Evolutionary conservation across 2,113 vertebrate species (phyloP).

Genomic region (Uropsilus gracilis): DNA sequence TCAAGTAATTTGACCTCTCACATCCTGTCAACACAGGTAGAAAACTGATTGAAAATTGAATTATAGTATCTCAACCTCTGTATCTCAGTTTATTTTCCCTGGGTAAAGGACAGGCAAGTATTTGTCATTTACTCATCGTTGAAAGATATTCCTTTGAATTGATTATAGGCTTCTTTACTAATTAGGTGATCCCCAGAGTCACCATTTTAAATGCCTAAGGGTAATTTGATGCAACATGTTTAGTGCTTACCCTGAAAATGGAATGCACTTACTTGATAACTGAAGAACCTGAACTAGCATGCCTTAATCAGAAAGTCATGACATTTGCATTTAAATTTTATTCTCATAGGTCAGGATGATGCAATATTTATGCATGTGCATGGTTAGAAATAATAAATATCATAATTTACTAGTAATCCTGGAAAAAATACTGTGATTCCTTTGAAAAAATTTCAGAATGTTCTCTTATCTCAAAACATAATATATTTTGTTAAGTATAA

Average conservation of each 20-base stretch:
- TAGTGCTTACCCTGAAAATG: background rate
- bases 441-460: background rate
- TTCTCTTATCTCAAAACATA: background rate
- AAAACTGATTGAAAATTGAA: slow-evolving; percentile 42
- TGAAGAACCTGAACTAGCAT: background rate
- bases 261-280: background rate
- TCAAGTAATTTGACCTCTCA: slow-evolving; percentile 43
- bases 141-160: background rate
- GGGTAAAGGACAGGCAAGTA: background rate
- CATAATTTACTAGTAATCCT: background rate
- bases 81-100: slow-evolving; percentile 32
- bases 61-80: slow-evolving; percentile 7
- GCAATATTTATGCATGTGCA: background rate
- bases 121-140: background rate
- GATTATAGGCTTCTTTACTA: background rate
- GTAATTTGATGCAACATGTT: slow-evolving; percentile 26
- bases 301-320: slow-evolving; percentile 41
- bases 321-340: slow-evolving; percentile 50
- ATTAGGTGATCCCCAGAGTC: slow-evolving; percentile 18
- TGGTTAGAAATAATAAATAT: background rate
- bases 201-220: background rate
- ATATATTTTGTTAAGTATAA: background rate
- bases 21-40: slow-evolving; percentile 13
- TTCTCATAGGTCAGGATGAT: slow-evolving; percentile 5
- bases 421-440: background rate